Conservation (phyloP, 2,797 vertebrate species). For the Crenichthys baileyi region DNA sequence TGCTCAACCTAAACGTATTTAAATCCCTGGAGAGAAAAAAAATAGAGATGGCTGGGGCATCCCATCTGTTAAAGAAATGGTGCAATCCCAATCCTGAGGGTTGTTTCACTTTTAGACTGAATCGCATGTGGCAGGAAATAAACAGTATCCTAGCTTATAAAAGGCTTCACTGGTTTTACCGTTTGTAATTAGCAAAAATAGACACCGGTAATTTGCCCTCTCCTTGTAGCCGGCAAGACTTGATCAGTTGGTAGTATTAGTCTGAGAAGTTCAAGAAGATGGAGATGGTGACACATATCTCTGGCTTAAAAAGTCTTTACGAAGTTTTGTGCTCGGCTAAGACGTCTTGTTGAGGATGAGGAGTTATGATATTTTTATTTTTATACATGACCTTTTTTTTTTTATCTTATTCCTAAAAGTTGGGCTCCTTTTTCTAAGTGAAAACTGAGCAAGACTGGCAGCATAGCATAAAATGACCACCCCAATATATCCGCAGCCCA, state of each 20-base stretch:
- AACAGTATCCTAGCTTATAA: slow-evolving; percentile 78
- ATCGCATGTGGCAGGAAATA: slow-evolving; percentile 79
- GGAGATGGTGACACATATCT: slow-evolving; percentile 44
- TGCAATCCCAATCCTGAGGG: slow-evolving; percentile 76
- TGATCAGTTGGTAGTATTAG: slow-evolving; percentile 77
- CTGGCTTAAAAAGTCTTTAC: slow-evolving; percentile 44
- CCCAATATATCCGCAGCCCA: too few relatives aligned
- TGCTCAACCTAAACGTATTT: slow-evolving; percentile 64
- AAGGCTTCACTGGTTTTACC: slow-evolving; percentile 80
- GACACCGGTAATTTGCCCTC: slow-evolving; percentile 74
- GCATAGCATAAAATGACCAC: background rate
- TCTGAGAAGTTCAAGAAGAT: slow-evolving; percentile 76
- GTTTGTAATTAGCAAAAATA: slow-evolving; percentile 84
- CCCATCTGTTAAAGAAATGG: slow-evolving; percentile 81
- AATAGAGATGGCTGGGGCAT: slow-evolving; percentile 63
- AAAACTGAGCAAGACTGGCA: background rate
- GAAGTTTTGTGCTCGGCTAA: background rate
- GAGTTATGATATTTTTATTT: background rate
- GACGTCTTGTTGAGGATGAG: slow-evolving; percentile 22
- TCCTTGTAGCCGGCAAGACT: slow-evolving; percentile 74
- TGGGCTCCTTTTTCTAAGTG: background rate
- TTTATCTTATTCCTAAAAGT: background rate
- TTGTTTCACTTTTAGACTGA: slow-evolving; percentile 77
- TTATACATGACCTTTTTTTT: background rate
- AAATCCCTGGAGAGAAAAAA: slow-evolving; percentile 34